Base-by-base conservation (phyloP, 2,113 vertebrate species). In the Oostethus manadensis region DNA sequence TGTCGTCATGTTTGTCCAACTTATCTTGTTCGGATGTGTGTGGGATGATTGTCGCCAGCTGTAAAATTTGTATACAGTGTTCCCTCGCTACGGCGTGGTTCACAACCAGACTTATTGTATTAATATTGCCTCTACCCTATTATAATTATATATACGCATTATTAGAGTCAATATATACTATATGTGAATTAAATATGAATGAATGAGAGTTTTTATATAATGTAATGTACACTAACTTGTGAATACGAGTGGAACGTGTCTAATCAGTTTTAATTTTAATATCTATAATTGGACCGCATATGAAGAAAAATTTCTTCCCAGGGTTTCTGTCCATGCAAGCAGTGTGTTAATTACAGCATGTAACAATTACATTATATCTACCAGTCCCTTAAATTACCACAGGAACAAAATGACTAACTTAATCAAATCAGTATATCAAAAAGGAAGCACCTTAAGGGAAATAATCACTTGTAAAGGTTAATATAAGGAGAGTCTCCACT, bases 381-480 rank as follows among this genome's bases (percentile, higher is more conserved):
- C 16, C 23, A 16, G 20, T 17, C 23, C 40, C 49, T 8, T 55
- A 42, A 72, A 71, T 56, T 43, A 69, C 53, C 40, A 48, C 42
- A 60, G 20, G 9, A 70, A 58, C 16, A 54, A 61, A 67, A 57
- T 45, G 0, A 4, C 20, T 42, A 13, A 42, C 56, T 62, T 74
- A 55, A 63, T 60, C 62, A 26, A 55, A 20, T 63, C 29, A 44
- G 10, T 62, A 45, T 18, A 67, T 73, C 66, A 67, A 15, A 21
- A 40, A 53, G 53, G 20, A 43, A 26, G 38, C 56, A 56, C 62
- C 55, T 60, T 60, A 20, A 26, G 57, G 58, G 26, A 69, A 35
- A 62, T 29, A 64, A 40, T 64, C 35, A 6, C 48, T n/a, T 53
- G 20, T 53, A 69, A 71, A 77, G 66, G 66, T 69, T 53, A 61